These are phyloP conservation scores for Tuberolachnus salignus DNA, from an alignment of 2,888 invertebrate genomes.

Conservation along the genomic window DNA sequence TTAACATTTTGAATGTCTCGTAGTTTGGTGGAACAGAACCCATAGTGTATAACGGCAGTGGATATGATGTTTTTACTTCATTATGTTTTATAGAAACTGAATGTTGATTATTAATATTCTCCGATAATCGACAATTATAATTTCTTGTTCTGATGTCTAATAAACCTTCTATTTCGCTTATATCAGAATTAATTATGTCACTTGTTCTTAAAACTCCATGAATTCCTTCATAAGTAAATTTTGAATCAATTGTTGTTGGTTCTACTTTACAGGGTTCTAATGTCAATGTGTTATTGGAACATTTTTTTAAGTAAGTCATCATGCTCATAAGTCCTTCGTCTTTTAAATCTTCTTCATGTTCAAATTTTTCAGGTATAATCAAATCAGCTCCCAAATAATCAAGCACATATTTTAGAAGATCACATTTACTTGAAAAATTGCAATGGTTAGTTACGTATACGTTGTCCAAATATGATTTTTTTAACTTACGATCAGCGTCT, in stretches of 20 bases:
- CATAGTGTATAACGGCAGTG: conserved; percentile 22
- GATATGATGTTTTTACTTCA: background rate
- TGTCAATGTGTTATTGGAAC: background rate
- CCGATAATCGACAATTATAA: background rate
- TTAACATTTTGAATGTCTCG: conserved; percentile 48
- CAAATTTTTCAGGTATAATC: conserved; percentile 18
- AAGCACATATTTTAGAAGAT: conserved; percentile 37
- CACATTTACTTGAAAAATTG: conserved; percentile 47
- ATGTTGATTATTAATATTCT: background rate
- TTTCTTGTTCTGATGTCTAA: conserved; percentile 43
- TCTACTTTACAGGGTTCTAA: background rate
- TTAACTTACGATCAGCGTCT: conserved; percentile 40
- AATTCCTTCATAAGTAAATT: conserved; percentile 14
- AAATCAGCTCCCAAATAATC: conserved; percentile 45
- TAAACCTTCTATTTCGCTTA: conserved; percentile 45
- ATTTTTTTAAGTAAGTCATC: conserved; percentile 42
- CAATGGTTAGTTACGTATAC: conserved; percentile 31
- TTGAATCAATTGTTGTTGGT: background rate
- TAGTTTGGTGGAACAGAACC: conserved; percentile 49
- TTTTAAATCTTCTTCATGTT: conserved; percentile 35
- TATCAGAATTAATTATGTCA: conserved; percentile 42
- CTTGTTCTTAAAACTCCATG: conserved; percentile 36
- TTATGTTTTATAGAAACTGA: background rate
- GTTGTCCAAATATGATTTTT: conserved; percentile 48
- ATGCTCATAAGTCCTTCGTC: conserved; percentile 47